phyloP scores from a whole-genome alignment of 2,797 vertebrate species.

The Trichosurus vulpecula region DNA sequence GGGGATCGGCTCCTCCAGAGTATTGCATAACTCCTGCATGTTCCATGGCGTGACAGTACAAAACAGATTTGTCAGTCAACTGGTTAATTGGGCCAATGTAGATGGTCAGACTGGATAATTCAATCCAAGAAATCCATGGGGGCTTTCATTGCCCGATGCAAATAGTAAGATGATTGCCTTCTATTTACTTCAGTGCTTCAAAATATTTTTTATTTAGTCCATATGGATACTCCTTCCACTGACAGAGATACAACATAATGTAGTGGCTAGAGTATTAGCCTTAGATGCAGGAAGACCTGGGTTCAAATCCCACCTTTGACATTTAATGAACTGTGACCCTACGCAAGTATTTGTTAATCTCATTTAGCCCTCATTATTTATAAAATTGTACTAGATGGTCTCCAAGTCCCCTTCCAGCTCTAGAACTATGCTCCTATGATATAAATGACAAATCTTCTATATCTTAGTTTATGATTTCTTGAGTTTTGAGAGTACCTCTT shows the following conservation, averaged over 20 bases:
- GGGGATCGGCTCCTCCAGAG: background rate
- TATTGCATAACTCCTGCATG: background rate
- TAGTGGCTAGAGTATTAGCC: background rate
- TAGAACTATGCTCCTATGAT: background rate
- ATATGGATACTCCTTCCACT: background rate
- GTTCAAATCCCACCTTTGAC: background rate
- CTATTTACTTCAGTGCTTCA: background rate
- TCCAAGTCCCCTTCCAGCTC: background rate
- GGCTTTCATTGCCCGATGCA: background rate
- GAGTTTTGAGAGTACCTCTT: background rate
- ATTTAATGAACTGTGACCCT: background rate
- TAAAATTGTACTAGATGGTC: background rate
- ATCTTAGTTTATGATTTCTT: background rate
- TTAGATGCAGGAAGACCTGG: background rate
- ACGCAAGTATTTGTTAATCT: background rate
- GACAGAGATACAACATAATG: background rate
- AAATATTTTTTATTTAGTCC: background rate
- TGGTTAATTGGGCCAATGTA: background rate
- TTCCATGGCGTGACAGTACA: background rate
- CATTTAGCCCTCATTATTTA: background rate
- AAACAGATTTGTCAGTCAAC: slow-evolving; percentile 13
- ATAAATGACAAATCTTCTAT: background rate
- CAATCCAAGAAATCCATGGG: background rate
- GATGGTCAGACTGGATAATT: background rate
- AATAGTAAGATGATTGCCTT: background rate